Evolutionary conservation across 2,888 invertebrate species (phyloP).

Genomic region (Stictocephala bisonia): DNA sequence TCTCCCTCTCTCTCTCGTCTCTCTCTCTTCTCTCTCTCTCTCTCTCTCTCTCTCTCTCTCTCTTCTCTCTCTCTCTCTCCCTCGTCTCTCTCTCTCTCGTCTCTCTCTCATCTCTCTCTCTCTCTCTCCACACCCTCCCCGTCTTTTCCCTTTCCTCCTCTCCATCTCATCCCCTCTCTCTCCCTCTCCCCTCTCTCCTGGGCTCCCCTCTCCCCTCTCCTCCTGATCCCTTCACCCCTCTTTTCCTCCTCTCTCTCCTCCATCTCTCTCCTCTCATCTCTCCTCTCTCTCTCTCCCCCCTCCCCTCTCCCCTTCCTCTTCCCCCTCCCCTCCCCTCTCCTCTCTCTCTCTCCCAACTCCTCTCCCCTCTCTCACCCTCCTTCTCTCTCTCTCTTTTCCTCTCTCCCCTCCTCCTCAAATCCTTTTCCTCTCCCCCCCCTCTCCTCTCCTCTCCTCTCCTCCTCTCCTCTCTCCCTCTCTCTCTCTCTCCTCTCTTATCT

Average conservation of each 20-base stretch:
- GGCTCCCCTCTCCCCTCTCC: background rate
- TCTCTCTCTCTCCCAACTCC: background rate
- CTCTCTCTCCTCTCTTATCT: background rate
- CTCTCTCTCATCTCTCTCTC: background rate
- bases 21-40: background rate
- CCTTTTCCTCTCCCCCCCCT: background rate
- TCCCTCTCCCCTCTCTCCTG: background rate
- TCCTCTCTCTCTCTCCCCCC: background rate
- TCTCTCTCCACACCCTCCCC: background rate
- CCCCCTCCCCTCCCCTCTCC: background rate
- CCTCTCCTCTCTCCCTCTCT: background rate
- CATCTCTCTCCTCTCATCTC: background rate
- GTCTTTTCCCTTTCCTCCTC: background rate
- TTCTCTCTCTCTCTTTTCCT: background rate
- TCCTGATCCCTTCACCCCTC: background rate
- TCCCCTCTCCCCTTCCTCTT: background rate
- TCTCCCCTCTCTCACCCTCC: background rate
- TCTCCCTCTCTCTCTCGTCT: background rate
- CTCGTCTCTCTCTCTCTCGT: background rate
- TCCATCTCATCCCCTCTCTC: background rate
- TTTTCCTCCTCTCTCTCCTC: background rate
- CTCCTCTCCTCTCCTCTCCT: background rate
- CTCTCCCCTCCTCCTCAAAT: background rate
- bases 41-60: background rate
- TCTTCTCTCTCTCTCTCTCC: background rate